A percentile compares a stretch with the other conserved stretches of the same genome.
Conservation (phyloP, 2,113 vertebrate genomes). For the Eulemur rufifrons region DNA sequence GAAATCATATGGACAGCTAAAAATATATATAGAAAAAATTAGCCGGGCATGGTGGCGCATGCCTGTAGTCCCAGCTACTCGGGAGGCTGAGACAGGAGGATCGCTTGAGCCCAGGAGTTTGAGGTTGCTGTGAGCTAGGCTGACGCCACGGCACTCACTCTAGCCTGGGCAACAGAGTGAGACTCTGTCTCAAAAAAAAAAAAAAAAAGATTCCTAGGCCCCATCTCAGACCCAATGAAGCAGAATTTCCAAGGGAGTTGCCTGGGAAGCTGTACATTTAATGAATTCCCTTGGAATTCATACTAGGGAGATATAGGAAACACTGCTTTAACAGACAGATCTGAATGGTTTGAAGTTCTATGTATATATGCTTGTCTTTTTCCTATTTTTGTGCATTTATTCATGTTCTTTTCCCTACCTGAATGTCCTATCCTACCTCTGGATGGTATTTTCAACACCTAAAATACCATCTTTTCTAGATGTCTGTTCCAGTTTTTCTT, state of each 20-base stretch:
- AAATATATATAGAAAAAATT: too few relatives aligned
- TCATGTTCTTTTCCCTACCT: neutral
- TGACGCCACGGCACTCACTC: too few relatives aligned
- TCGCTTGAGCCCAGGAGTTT: too few relatives aligned
- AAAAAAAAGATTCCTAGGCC: neutral
- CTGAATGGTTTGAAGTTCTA: neutral
- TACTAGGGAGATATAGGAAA: neutral
- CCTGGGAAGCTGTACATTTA: neutral
- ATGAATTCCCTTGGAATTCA: neutral
- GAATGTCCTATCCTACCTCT: neutral
- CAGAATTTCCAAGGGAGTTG: neutral
- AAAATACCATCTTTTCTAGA: constrained; percentile 21
- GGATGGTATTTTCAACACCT: constrained; percentile 18
- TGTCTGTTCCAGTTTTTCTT: constrained; percentile 22
- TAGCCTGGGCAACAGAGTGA: too few relatives aligned
- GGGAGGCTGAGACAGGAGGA: too few relatives aligned
- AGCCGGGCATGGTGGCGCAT: too few relatives aligned
- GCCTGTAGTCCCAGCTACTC: too few relatives aligned
- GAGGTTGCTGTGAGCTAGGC: too few relatives aligned
- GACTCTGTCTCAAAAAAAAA: too few relatives aligned
- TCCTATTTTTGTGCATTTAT: neutral
- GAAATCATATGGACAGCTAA: too few relatives aligned
- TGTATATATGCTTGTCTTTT: neutral
- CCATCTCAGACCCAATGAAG: neutral
- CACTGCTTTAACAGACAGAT: neutral